Base-by-base conservation (phyloP, 2,797 vertebrate species). In the Botia kubotai region DNA sequence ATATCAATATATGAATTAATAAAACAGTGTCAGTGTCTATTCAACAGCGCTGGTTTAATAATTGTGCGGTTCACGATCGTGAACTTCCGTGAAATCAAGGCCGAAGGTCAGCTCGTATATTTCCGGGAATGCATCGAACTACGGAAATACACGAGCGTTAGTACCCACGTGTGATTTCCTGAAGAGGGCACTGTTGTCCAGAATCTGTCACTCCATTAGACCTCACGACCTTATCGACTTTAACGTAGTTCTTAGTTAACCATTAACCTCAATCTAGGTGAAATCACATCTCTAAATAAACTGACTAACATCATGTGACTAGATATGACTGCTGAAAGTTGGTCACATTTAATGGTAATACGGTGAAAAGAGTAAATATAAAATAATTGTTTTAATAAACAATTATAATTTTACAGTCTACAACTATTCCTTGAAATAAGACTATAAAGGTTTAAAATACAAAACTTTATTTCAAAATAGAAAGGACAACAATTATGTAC, bases 391-490 rank as follows among this genome's bases (percentile, higher is more conserved):
- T 39, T 39, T 39, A 39, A 39, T 39, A 0, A 39, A n/a, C n/a
- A n/a, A n/a, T n/a, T n/a, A 29, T 29, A 2, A 29, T 29, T 29
- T 29, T 2, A 29, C 29, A 2, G 4, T 43, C 39, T 43, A 43
- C 39, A 8, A 8, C 8, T 39, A 39, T 39, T 33, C 16, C 1
- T 48, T 55, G 1, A 55, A 19, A 52, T 62, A 71, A 36, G 43
- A 71, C 11, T 4, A 55, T 1, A 52, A 48, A 63, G 2, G 12
- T 12, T 21, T 66, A 57, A 80, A 50, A 73, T 80, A 73, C 36
- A 80, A 68, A 63, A 43, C 60, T 77, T 62, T 81, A 63, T 79
- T 63, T 83, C 8, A 80, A 68, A 65, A 71, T 26, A 58, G 36
- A 75, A 39, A 48, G 48, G 72, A 78, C 66, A 70, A 80, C 33